Percentiles rank a stretch among this genome's conserved stretches.
phyloP scores from a whole-genome alignment of 2,797 vertebrate genomes.

The Austrolebias charrua region DNA sequence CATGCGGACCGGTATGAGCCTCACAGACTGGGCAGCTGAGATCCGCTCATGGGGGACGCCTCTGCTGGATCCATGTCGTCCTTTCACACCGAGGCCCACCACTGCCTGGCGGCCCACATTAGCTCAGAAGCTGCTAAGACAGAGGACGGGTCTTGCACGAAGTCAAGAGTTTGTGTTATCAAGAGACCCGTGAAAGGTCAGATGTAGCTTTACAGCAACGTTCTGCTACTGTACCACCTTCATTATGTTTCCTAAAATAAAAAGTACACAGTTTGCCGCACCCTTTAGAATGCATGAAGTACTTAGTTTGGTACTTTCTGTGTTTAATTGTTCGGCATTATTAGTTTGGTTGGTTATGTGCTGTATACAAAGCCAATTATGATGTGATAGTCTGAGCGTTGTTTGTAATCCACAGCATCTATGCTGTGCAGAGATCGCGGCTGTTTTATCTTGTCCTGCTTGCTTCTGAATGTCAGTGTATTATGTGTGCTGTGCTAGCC shows the following conservation, averaged over 20 bases:
- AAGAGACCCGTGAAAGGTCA: slow-evolving; percentile 31
- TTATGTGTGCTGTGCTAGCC: slow-evolving; percentile 18
- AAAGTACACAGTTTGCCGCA: slow-evolving; percentile 5
- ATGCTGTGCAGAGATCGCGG: background rate
- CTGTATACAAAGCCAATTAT: background rate
- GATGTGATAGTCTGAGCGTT: background rate
- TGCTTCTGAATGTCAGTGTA: slow-evolving; percentile 2
- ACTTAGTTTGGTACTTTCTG: slow-evolving; percentile 19
- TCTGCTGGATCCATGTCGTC: slow-evolving; percentile 57
- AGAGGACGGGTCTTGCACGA: slow-evolving; percentile 21
- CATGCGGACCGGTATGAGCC: slow-evolving; percentile 76
- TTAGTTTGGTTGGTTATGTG: no score
- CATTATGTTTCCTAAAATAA: background rate
- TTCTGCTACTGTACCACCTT: background rate
- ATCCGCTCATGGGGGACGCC: slow-evolving; percentile 58
- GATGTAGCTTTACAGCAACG: slow-evolving; percentile 7
- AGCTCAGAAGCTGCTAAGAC: slow-evolving; percentile 42
- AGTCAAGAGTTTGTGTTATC: slow-evolving; percentile 39
- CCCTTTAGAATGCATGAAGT: slow-evolving; percentile 1
- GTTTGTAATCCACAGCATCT: background rate
- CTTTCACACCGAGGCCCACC: slow-evolving; percentile 47
- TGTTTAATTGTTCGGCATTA: no score
- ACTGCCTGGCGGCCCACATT: slow-evolving; percentile 49
- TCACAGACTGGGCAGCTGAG: slow-evolving; percentile 48
- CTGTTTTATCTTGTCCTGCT: slow-evolving; percentile 6